Percentiles rank a stretch among this genome's conserved stretches.
These are phyloP conservation scores for Gymnorhina tibicen DNA, from an alignment of 2,113 vertebrate species.

Conservation along the genomic window DNA sequence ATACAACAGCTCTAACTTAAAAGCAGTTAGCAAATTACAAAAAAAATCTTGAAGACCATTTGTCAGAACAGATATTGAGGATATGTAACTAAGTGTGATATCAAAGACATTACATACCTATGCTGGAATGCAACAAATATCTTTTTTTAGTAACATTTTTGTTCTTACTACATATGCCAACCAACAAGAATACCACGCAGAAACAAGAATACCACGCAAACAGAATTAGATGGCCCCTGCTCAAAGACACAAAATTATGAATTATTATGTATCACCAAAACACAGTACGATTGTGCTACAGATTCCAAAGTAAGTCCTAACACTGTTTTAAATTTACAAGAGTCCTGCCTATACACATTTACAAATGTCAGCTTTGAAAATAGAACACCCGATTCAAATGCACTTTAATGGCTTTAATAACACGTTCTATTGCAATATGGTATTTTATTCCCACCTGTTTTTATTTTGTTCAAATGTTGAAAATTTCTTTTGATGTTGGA, in stretches of 20 bases:
- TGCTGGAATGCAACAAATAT: not conserved
- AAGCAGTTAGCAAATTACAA: not conserved
- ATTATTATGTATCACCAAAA: not conserved
- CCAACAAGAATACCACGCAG: not conserved
- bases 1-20: not conserved
- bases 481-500: constrained; percentile 53
- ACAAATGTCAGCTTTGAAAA: constrained; percentile 51
- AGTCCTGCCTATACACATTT: constrained; percentile 2
- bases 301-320: not conserved
- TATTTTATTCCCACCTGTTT: constrained; percentile 64
- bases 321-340: constrained; percentile 39
- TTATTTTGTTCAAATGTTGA: constrained; percentile 50
- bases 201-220: not conserved
- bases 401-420: constrained; percentile 56
- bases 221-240: not conserved
- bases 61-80: not conserved
- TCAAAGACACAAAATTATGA: not conserved
- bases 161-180: not conserved
- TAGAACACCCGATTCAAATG: constrained; percentile 11
- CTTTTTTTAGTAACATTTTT: not conserved
- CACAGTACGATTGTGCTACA: not conserved
- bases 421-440: constrained; percentile 16
- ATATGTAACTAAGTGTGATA: not conserved
- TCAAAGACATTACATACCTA: not conserved
- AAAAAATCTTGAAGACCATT: not conserved